Evolutionary conservation across 2,113 vertebrate genomes (phyloP).

Genomic region (human (Homo sapiens)): GRCh38 chr1:182991501-182992000

Average conservation of each 20-base stretch:
- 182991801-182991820: neutral
- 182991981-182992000: neutral
- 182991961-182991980: neutral
- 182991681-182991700: neutral
- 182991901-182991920: neutral
- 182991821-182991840: too few relatives aligned
- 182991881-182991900: neutral
- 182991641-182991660: conserved; percentile 15
- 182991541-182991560: neutral
- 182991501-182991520: neutral
- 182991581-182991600: neutral
- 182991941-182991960: neutral
- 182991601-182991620: neutral
- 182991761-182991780: neutral
- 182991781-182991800: neutral
- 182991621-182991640: neutral
- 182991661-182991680: neutral
- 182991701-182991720: neutral
- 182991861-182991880: neutral
- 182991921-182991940: neutral
- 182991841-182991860: too few relatives aligned
- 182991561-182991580: neutral
- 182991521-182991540: neutral
- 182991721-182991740: conserved; percentile 7
- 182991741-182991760: neutral